These are phyloP conservation scores for Galeruca laticollis DNA, from an alignment of 2,888 invertebrate genomes.

Conservation along the genomic window DNA sequence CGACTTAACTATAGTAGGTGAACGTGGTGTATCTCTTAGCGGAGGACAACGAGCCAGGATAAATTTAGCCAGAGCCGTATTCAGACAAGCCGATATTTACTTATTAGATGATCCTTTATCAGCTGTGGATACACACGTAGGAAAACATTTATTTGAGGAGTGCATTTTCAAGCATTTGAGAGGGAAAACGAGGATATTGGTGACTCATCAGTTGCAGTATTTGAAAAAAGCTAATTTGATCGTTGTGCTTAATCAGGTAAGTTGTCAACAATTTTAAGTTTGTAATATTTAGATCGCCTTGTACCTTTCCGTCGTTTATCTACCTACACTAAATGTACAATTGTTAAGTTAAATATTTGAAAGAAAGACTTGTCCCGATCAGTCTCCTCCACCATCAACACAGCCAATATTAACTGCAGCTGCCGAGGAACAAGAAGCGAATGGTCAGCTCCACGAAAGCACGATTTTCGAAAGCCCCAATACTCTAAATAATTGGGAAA, in stretches of 20 bases:
- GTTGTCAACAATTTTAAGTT: slow-evolving; percentile 41
- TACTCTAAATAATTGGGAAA: no score
- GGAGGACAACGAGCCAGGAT: slow-evolving; percentile 86
- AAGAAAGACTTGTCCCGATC: no score
- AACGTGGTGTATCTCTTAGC: slow-evolving; percentile 80
- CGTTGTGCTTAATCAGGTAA: slow-evolving; percentile 73
- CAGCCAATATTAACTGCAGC: no score
- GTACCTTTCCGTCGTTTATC: no score
- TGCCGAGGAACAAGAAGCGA: no score
- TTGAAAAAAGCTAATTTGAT: slow-evolving; percentile 76
- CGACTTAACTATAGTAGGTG: slow-evolving; percentile 83
- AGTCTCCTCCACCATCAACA: no score
- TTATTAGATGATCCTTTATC: slow-evolving; percentile 87
- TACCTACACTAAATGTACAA: no score
- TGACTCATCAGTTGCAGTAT: slow-evolving; percentile 89
- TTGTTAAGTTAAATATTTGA: no score
- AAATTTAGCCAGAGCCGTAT: slow-evolving; percentile 77
- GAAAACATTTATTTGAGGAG: slow-evolving; percentile 81
- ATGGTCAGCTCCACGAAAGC: no score
- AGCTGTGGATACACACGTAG: slow-evolving; percentile 86
- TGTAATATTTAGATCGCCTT: slow-evolving; percentile 50
- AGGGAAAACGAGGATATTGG: slow-evolving; percentile 79
- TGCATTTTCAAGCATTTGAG: slow-evolving; percentile 78
- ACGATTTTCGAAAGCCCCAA: no score
- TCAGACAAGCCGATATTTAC: slow-evolving; percentile 81